phyloP scores from a whole-genome alignment of 2,797 vertebrate species.

The Siniperca obscura region DNA sequence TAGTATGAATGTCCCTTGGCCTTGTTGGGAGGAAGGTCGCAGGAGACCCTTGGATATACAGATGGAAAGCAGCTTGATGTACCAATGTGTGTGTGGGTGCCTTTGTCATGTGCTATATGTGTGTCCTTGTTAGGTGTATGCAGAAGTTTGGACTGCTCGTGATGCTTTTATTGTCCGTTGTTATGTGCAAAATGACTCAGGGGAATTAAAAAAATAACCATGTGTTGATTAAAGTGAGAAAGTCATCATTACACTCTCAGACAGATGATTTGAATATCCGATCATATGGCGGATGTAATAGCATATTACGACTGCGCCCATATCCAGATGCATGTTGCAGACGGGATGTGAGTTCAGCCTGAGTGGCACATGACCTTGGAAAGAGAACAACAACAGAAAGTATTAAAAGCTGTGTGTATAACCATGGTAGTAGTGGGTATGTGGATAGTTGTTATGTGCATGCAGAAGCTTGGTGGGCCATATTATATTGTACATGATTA shows the following conservation, averaged over 20 bases:
- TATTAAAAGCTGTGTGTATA: neutral
- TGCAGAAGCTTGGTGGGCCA: neutral
- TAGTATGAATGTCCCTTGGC: slow-evolving; percentile 82
- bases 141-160: slow-evolving; percentile 51
- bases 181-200: slow-evolving; percentile 13
- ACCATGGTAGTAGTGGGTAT: neutral
- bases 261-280: slow-evolving; percentile 28
- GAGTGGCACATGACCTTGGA: slow-evolving; percentile 10
- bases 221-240: slow-evolving; percentile 44
- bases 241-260: slow-evolving; percentile 20
- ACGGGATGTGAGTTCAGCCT: slow-evolving; percentile 1
- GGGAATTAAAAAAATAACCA: neutral
- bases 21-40: slow-evolving; percentile 83
- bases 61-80: slow-evolving; percentile 74
- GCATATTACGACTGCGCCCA: neutral
- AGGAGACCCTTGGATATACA: slow-evolving; percentile 80
- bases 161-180: slow-evolving; percentile 39
- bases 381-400: slow-evolving; percentile 13
- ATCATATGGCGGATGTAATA: slow-evolving; percentile 16
- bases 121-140: slow-evolving; percentile 56
- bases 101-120: neutral
- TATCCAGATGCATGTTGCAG: slow-evolving; percentile 16
- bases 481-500: neutral
- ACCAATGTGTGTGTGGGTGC: slow-evolving; percentile 43
- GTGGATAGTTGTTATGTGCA: neutral